Evolutionary conservation across 2,888 invertebrate genomes (phyloP).

Genomic region (Rhagium mordax): DNA sequence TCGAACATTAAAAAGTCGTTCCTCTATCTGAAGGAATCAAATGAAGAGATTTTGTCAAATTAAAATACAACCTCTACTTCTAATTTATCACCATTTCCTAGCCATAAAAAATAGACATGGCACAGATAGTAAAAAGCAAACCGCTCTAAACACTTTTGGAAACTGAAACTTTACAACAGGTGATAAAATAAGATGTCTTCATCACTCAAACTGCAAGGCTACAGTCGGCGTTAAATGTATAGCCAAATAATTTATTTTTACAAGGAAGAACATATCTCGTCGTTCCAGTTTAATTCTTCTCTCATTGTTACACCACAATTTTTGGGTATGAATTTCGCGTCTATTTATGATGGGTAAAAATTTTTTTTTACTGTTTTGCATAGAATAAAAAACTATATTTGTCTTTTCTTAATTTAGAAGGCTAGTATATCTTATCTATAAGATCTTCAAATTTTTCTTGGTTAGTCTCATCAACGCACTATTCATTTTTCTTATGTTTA

Average conservation of each 20-base stretch:
- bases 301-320: no score
- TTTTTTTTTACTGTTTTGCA: no score
- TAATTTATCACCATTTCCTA: conserved; percentile 21
- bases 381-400: no score
- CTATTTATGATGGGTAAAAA: no score
- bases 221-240: background rate
- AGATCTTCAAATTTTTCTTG: no score
- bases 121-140: conserved; percentile 13
- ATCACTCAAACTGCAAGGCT: conserved; percentile 2
- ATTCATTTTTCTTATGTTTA: no score
- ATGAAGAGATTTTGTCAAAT: conserved; percentile 9
- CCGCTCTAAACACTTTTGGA: conserved; percentile 16
- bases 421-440: no score
- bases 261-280: no score
- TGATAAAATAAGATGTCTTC: conserved; percentile 22
- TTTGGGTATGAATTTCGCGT: no score
- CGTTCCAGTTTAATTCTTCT: no score
- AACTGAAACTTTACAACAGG: conserved; percentile 21
- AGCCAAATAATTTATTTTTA: background rate
- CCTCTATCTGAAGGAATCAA: background rate
- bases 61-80: background rate
- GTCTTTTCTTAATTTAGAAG: no score
- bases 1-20: background rate
- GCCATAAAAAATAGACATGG: conserved; percentile 1
- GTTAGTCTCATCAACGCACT: no score